Conservation (phyloP, 2,113 vertebrate species). For the Callipepla californica region DNA sequence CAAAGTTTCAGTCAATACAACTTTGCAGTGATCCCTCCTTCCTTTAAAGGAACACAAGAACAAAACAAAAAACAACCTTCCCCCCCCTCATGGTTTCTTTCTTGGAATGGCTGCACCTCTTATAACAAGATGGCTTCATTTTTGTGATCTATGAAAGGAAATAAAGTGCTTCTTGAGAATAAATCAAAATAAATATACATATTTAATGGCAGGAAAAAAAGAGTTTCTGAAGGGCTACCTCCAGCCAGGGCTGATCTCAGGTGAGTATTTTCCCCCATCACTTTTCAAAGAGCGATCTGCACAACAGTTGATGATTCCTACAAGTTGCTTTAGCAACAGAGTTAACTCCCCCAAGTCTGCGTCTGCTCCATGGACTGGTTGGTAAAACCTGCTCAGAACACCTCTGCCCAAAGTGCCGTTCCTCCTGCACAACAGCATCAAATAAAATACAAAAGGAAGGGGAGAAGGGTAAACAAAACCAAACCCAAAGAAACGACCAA, state of each 20-base stretch:
- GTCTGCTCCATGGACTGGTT: conserved; percentile 43
- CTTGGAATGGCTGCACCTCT: conserved; percentile 60
- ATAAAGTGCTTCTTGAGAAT: conserved; percentile 85
- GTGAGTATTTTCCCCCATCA: conserved; percentile 25
- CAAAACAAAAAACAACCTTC: conserved; percentile 13
- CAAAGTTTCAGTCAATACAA: conserved; percentile 35
- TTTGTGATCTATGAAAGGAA: conserved; percentile 70
- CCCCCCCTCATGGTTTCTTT: conserved; percentile 28
- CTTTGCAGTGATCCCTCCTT: conserved; percentile 53
- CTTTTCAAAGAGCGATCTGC: conserved; percentile 59
- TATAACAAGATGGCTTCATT: conserved; percentile 60
- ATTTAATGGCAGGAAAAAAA: conserved; percentile 77
- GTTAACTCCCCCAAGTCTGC: conserved; percentile 42
- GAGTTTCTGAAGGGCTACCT: conserved; percentile 64
- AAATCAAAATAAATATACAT: conserved; percentile 85
- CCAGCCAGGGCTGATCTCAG: conserved; percentile 56
- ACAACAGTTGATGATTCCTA: conserved; percentile 32
- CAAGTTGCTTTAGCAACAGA: conserved; percentile 60
- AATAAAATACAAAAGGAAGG: conserved; percentile 53
- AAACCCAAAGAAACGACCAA: too few relatives aligned
- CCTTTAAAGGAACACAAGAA: conserved; percentile 55
- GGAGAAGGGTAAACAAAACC: not conserved
- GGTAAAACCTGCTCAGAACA: conserved; percentile 70
- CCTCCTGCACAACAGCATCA: conserved; percentile 59
- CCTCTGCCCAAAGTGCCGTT: conserved; percentile 39